Evolutionary conservation across 2,888 invertebrate genomes (phyloP).

Genomic region (Ametastegia equiseti): DNA sequence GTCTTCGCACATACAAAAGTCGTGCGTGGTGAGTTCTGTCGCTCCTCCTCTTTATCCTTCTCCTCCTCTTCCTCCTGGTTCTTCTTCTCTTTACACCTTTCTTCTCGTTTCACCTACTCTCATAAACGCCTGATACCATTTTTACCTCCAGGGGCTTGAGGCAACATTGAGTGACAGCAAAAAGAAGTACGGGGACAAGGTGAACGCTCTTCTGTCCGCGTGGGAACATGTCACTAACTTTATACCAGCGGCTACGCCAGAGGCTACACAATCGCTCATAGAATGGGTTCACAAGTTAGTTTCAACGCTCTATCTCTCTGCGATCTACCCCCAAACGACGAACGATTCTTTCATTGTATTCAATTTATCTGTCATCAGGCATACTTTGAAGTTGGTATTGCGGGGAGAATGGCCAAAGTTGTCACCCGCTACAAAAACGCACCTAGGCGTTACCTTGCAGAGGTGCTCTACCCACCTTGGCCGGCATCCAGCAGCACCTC

Average conservation of each 20-base stretch:
- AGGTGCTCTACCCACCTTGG: slow-evolving; percentile 75
- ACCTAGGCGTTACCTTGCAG: slow-evolving; percentile 75
- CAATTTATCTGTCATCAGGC: slow-evolving; percentile 58
- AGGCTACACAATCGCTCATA: slow-evolving; percentile 74
- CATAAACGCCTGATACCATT: no score
- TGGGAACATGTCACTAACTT: slow-evolving; percentile 76
- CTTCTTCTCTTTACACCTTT: slow-evolving; percentile 43
- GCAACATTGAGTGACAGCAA: slow-evolving; percentile 76
- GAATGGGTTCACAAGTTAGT: slow-evolving; percentile 76
- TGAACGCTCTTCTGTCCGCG: slow-evolving; percentile 75
- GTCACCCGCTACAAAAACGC: slow-evolving; percentile 74
- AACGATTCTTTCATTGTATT: no score
- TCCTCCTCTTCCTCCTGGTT: neutral
- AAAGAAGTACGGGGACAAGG: slow-evolving; percentile 76
- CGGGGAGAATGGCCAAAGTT: slow-evolving; percentile 80
- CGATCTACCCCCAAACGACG: no score
- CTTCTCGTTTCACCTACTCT: no score
- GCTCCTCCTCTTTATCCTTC: neutral
- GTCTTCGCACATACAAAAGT: slow-evolving; percentile 74
- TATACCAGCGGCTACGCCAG: slow-evolving; percentile 72
- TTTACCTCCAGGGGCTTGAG: slow-evolving; percentile 73
- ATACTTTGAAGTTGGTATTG: slow-evolving; percentile 76
- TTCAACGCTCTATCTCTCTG: neutral
- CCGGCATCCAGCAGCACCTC: slow-evolving; percentile 77
- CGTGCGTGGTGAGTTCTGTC: slow-evolving; percentile 69